phyloP scores from a whole-genome alignment of 30 jellyfish, hydroid and myxozoan species.

The Mastigias papua region DNA sequence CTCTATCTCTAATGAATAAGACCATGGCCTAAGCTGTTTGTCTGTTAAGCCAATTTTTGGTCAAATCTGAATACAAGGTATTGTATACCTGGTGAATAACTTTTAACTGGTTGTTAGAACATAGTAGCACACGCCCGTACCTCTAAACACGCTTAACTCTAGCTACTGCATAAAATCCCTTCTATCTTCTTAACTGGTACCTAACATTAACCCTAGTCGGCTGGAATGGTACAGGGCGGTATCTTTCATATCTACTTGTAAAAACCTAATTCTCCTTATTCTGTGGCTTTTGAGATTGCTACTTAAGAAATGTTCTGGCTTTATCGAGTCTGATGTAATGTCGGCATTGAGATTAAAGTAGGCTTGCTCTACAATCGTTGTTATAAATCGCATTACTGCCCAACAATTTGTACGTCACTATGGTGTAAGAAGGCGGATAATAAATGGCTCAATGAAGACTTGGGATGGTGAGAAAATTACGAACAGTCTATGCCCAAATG shows the following conservation, averaged over 20 bases:
- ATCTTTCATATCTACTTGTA: neutral
- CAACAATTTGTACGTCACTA: neutral
- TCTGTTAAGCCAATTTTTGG: neutral
- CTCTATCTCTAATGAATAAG: neutral
- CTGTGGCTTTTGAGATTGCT: neutral
- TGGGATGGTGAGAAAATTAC: neutral
- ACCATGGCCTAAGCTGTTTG: neutral
- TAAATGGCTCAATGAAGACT: neutral
- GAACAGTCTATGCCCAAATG: neutral
- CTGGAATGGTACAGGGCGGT: neutral
- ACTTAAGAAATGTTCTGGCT: neutral
- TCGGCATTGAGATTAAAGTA: neutral
- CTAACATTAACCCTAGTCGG: neutral
- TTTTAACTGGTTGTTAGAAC: too few species aligned
- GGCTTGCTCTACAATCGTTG: neutral
- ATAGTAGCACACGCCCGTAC: too few species aligned
- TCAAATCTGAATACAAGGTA: neutral
- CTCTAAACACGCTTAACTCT: too few species aligned
- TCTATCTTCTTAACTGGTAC: neutral
- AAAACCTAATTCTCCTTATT: neutral
- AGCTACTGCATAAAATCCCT: neutral
- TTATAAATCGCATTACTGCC: neutral
- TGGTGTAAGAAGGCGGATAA: neutral
- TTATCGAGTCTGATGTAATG: neutral
- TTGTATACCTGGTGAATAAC: too few species aligned